Evolutionary conservation across 2,113 vertebrate species (phyloP).

Genomic region (Pachypanchax playfairii): DNA sequence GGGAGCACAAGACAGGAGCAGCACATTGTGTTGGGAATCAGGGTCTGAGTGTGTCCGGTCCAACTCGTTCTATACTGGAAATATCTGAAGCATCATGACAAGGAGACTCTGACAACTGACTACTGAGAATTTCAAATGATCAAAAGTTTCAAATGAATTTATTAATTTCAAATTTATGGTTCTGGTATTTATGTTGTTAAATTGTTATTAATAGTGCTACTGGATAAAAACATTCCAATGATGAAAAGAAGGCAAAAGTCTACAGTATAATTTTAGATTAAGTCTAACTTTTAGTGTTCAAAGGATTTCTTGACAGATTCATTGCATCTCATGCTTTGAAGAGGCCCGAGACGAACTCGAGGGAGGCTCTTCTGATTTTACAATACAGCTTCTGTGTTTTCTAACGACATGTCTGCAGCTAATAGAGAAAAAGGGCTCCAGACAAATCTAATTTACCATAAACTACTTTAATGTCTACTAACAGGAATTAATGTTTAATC

Average conservation of each 20-base stretch:
- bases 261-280: background rate
- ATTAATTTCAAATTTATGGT: no score
- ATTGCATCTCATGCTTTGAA: background rate
- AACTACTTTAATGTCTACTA: slow-evolving; percentile 43
- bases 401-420: slow-evolving; percentile 7
- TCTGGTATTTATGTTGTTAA: no score
- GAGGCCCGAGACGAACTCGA: background rate
- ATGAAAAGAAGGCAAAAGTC: background rate
- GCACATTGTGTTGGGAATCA: no score
- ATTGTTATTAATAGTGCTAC: no score
- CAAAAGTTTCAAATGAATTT: no score
- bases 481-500: slow-evolving; percentile 31
- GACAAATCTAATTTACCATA: slow-evolving; percentile 48
- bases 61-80: no score
- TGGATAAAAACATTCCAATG: no score
- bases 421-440: slow-evolving; percentile 18
- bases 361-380: background rate
- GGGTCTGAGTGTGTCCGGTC: no score
- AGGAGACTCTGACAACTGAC: background rate
- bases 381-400: slow-evolving; percentile 23
- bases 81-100: no score
- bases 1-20: no score
- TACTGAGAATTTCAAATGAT: no score
- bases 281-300: background rate
- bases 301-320: background rate